phyloP scores from a whole-genome alignment of 37 sponge, comb jelly and placozoan genomes.

The Hormiphora californensis region DNA sequence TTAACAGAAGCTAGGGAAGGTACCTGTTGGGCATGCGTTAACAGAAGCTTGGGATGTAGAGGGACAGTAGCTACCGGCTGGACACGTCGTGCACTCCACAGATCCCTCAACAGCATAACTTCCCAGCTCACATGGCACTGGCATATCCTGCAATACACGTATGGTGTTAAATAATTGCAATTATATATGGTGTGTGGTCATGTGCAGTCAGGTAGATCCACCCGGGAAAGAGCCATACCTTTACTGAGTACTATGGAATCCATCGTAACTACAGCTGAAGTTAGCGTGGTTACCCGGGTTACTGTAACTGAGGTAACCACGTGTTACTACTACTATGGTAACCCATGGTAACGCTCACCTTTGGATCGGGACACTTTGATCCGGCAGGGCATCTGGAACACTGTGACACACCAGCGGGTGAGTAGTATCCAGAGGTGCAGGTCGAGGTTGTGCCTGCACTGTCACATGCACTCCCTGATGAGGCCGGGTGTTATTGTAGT shows the following conservation, averaged over 20 bases:
- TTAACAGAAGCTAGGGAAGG: neutral
- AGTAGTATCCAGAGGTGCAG: conserved; percentile 5
- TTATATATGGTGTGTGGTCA: too few species aligned
- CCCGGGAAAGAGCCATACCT: too few species aligned
- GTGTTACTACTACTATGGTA: too few species aligned
- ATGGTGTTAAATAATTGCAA: too few species aligned
- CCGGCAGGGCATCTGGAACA: conserved; percentile 39
- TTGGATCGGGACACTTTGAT: neutral
- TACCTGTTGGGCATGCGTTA: neutral
- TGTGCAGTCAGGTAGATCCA: too few species aligned
- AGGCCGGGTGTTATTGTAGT: too few species aligned
- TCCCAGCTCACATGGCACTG: neutral
- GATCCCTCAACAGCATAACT: neutral
- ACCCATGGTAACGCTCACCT: too few species aligned
- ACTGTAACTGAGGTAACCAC: too few species aligned
- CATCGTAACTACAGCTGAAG: too few species aligned
- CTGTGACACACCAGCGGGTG: conserved; percentile 5
- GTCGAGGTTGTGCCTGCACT: neutral
- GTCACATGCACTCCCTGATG: neutral
- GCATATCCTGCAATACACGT: too few species aligned
- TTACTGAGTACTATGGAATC: too few species aligned
- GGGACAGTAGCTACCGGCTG: conserved; percentile 40
- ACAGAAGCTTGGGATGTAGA: neutral
- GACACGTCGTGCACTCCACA: conserved; percentile 8
- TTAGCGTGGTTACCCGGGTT: too few species aligned